Base-by-base conservation (phyloP, 2,888 invertebrate genomes). In the Patella caerulea region DNA sequence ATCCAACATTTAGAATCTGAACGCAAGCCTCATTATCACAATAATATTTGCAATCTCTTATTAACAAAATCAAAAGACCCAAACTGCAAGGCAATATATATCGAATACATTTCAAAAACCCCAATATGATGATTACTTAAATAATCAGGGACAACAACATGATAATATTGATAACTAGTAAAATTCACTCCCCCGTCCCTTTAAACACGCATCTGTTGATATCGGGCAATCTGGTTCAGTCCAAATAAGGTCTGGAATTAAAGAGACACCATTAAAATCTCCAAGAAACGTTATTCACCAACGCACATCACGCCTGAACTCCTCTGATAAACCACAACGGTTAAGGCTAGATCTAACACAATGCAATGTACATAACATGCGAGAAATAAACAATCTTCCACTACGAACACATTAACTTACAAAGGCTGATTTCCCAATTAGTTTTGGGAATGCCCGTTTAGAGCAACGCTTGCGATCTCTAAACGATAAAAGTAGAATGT, bases 171-270 rank as follows among this genome's bases (percentile, higher is more conserved):
- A 17, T 59, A 19, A 7, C n/a, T 59, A 14, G 59, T 59, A 14
- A 59, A 59, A 59, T 59, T 59, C 17, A 59, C 59, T n/a, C 59
- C n/a, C 14, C 59, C 59, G 59, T 59, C 59, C 59, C 59, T n/a
- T 19, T 7, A 59, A 19, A 59, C 59, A 59, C 2, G 59, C 59
- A 59, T 59, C 59, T 14, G 59, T 59, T 12, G 59, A 59, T 12
- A 59, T 59, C 5, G 14, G 59, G 7, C 17, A 59, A 17, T 59
- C 59, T 14, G 59, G 59, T 19, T 59, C 59, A 14, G 59, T 59
- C 59, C 59, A 59, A 59, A 7, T 12, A 9, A 59, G 59, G 7
- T 59, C 59, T 7, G 59, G 59, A n/a, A 59, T 59, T 15, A 59
- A 19, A 59, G 59, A 59, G 19, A 59, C 17, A 15, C 59, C 59